Conservation (phyloP, 2,797 vertebrate species). For the Alexandromys oeconomus region DNA sequence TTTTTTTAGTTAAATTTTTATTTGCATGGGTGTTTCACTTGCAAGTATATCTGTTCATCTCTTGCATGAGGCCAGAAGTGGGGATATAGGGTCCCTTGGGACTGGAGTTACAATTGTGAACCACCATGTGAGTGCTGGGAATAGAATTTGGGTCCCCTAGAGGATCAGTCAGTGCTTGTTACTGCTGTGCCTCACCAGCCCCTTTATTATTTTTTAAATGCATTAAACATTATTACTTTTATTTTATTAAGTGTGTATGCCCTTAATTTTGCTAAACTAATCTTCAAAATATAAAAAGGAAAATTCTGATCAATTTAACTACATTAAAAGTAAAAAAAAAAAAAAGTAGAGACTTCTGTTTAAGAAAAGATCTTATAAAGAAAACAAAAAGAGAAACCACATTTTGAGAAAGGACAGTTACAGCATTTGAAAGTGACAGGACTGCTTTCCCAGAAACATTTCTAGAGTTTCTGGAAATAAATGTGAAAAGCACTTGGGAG, state of each 20-base stretch:
- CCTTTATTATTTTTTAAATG: background rate
- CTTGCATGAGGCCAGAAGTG: background rate
- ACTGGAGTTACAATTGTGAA: background rate
- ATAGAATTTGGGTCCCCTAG: background rate
- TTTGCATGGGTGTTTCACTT: background rate
- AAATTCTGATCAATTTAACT: background rate
- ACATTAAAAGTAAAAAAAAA: background rate
- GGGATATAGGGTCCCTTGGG: background rate
- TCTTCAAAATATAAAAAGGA: background rate
- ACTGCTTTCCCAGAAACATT: background rate
- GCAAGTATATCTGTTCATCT: background rate
- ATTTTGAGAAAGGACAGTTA: constrained; percentile 15
- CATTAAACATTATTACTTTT: background rate
- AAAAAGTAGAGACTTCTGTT: background rate
- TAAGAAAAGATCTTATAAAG: background rate
- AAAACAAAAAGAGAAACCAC: constrained; percentile 17
- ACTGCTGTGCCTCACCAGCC: background rate
- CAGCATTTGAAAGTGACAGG: background rate
- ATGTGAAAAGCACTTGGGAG: background rate
- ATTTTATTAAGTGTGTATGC: background rate
- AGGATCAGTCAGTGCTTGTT: background rate
- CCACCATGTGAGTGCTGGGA: background rate
- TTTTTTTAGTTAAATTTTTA: background rate
- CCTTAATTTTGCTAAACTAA: background rate
- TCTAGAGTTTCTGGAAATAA: constrained; percentile 40